These are phyloP conservation scores for Hoplodrina ambigua DNA, from an alignment of 2,888 invertebrate species.

Conservation along the genomic window DNA sequence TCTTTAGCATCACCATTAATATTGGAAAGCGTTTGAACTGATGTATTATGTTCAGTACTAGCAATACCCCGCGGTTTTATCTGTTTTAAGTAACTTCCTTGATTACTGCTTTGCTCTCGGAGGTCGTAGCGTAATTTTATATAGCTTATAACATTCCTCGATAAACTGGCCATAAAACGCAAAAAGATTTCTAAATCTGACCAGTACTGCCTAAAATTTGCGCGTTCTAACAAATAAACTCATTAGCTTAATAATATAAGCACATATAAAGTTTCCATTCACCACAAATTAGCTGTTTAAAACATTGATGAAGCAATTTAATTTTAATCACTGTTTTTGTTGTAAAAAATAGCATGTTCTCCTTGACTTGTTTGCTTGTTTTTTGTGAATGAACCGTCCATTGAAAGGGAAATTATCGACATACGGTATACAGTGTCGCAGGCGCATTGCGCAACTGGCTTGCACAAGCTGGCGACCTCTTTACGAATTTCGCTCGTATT, in stretches of 20 bases:
- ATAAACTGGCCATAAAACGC: too few species aligned
- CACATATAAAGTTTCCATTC: slow-evolving; percentile 6
- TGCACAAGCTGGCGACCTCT: slow-evolving; percentile 66
- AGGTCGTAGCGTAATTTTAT: too few species aligned
- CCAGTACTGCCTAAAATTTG: too few species aligned
- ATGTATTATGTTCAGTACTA: slow-evolving; percentile 2
- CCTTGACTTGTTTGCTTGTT: slow-evolving; percentile 51
- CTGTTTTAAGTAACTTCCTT: too few species aligned
- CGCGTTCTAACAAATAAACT: too few species aligned
- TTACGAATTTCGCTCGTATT: slow-evolving; percentile 60
- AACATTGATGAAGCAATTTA: slow-evolving; percentile 11
- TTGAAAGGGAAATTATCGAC: slow-evolving; percentile 70
- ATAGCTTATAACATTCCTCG: too few species aligned
- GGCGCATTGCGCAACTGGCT: slow-evolving; percentile 67
- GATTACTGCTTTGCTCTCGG: too few species aligned
- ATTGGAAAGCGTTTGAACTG: neutral
- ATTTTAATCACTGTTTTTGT: slow-evolving; percentile 36
- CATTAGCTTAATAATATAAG: too few species aligned
- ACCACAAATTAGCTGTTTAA: slow-evolving; percentile 29
- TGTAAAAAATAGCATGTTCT: slow-evolving; percentile 48
- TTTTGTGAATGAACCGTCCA: slow-evolving; percentile 68
- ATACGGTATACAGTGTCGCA: slow-evolving; percentile 64
- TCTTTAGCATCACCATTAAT: neutral
- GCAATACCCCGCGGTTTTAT: too few species aligned
- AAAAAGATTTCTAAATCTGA: too few species aligned